Evolutionary conservation across 2,113 vertebrate species (phyloP).

Genomic region (Nycticryphes semicollaris): DNA sequence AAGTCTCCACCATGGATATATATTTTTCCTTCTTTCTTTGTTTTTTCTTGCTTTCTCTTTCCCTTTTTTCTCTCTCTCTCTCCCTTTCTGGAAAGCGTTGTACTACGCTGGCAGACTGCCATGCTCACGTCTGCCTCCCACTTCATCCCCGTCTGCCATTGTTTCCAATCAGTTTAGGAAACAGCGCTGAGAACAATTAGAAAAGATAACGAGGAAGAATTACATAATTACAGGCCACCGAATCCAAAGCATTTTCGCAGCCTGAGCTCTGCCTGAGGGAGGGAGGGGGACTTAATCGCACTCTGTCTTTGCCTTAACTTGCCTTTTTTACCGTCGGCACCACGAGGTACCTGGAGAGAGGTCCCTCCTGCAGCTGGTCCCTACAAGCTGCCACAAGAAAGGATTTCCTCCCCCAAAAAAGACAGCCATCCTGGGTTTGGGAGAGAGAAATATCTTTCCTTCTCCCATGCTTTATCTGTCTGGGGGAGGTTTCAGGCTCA

Average conservation of each 20-base stretch:
- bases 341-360: neutral
- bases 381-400: neutral
- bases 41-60: neutral
- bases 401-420: neutral
- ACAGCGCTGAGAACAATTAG: conserved; percentile 81
- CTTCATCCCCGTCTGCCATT: conserved; percentile 76
- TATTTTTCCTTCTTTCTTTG: neutral
- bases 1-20: neutral
- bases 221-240: conserved; percentile 80
- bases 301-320: neutral
- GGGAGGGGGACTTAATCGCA: neutral
- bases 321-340: neutral
- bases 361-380: neutral
- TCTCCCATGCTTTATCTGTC: neutral
- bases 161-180: conserved; percentile 81
- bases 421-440: no score
- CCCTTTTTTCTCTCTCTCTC: neutral
- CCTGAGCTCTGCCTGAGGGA: conserved; percentile 35
- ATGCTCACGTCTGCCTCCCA: conserved; percentile 63
- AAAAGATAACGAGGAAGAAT: conserved; percentile 83
- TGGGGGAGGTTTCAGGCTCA: neutral
- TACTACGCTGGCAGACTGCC: conserved; percentile 52
- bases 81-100: neutral
- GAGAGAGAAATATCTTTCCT: neutral
- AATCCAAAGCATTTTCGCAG: conserved; percentile 61